Percentiles rank a stretch among this genome's conserved stretches.
Evolutionary conservation across 2,888 invertebrate species (phyloP).

Genomic region (Pyrochroa serraticornis): DNA sequence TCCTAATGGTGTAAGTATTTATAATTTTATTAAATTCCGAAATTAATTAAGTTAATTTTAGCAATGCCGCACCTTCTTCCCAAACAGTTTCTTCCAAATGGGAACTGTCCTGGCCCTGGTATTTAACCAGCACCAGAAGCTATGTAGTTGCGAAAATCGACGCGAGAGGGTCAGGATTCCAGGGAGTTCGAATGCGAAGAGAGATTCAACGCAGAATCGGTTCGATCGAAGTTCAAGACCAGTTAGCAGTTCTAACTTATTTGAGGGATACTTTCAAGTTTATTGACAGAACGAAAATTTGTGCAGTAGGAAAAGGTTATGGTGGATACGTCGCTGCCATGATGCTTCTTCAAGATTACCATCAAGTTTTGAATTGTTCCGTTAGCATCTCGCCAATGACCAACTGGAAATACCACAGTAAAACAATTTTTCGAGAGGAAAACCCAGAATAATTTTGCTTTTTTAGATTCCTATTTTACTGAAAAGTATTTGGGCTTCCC

Average conservation of each 20-base stretch:
- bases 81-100: slow-evolving; percentile 85
- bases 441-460: too few relatives aligned
- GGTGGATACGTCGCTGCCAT: slow-evolving; percentile 86
- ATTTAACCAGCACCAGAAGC: slow-evolving; percentile 79
- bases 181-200: slow-evolving; percentile 76
- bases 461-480: slow-evolving; percentile 90
- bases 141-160: slow-evolving; percentile 89
- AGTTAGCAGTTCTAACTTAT: slow-evolving; percentile 68
- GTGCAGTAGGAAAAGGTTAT: slow-evolving; percentile 87
- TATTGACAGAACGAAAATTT: slow-evolving; percentile 80
- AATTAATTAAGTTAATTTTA: slow-evolving; percentile 47
- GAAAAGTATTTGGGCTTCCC: slow-evolving; percentile 85
- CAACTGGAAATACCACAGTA: slow-evolving; percentile 81
- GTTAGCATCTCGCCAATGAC: slow-evolving; percentile 87
- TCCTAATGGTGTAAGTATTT: slow-evolving; percentile 80
- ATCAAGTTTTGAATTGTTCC: slow-evolving; percentile 81
- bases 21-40: too few relatives aligned
- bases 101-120: slow-evolving; percentile 83
- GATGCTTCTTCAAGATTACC: slow-evolving; percentile 77
- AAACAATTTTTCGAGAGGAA: too few relatives aligned
- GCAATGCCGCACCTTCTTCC: slow-evolving; percentile 81
- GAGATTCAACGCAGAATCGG: slow-evolving; percentile 74
- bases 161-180: slow-evolving; percentile 83
- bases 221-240: slow-evolving; percentile 69
- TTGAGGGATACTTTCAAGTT: slow-evolving; percentile 80